phyloP scores from a whole-genome alignment of 1,140 invertebrate genomes.

The Micrasema longulum region DNA sequence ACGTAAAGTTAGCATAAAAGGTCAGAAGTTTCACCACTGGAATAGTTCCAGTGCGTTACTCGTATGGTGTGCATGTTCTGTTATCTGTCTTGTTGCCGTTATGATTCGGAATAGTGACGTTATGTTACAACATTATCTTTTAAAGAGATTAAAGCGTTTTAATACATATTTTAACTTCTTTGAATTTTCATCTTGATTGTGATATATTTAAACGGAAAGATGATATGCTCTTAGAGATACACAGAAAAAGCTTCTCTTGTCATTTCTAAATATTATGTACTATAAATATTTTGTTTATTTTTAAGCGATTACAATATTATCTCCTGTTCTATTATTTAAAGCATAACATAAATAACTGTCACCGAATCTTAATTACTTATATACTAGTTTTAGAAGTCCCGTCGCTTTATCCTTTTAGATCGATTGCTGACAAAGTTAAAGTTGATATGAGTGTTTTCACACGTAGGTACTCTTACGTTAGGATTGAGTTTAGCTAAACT shows the following conservation, averaged over 20 bases:
- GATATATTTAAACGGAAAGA: conserved; percentile 49
- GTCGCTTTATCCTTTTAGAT: conserved; percentile 20
- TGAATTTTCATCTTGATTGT: conserved; percentile 50
- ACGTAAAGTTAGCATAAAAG: conserved; percentile 37
- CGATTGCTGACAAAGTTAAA: conserved; percentile 8
- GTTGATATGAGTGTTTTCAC: conserved; percentile 24
- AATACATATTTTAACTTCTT: conserved; percentile 15
- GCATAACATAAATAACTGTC: neutral
- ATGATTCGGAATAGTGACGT: conserved; percentile 14
- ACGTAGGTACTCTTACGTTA: no score
- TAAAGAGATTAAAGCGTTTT: conserved; percentile 30
- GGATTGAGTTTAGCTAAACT: conserved; percentile 11
- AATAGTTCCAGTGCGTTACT: neutral
- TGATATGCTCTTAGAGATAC: conserved; percentile 47
- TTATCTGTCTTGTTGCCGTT: conserved; percentile 26
- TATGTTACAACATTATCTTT: conserved; percentile 25
- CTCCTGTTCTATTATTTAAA: neutral
- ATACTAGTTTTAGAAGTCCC: conserved; percentile 1
- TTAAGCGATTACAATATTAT: conserved; percentile 7
- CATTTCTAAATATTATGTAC: conserved; percentile 38
- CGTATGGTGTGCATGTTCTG: conserved; percentile 32
- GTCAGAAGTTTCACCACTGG: conserved; percentile 23
- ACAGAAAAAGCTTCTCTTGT: conserved; percentile 45
- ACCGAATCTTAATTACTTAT: neutral
- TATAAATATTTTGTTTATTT: conserved; percentile 15